Percentiles rank a stretch among this genome's conserved stretches.
Evolutionary conservation across 2,888 invertebrate species (phyloP).

Genomic region (Eurois occulta): DNA sequence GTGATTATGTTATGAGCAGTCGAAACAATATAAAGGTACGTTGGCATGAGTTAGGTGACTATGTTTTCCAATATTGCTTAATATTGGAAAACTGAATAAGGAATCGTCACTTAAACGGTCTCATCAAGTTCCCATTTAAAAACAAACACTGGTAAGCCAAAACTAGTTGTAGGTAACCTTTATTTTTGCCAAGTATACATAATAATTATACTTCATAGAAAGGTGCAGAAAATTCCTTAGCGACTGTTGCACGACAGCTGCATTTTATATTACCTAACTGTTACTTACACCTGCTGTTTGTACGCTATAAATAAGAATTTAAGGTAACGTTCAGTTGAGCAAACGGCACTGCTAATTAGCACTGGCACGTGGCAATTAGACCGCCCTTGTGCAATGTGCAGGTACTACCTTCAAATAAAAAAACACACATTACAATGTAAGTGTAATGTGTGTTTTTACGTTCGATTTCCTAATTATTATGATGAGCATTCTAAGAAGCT

Average conservation of each 20-base stretch:
- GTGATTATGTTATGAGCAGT: conserved; percentile 13
- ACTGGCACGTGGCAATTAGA: conserved; percentile 67
- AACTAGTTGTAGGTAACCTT: conserved; percentile 27
- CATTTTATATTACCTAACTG: conserved; percentile 62
- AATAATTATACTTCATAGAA: conserved; percentile 47
- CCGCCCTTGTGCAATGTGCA: conserved; percentile 67
- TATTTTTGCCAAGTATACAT: conserved; percentile 26
- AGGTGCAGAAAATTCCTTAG: conserved; percentile 61
- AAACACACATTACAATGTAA: conserved; percentile 46
- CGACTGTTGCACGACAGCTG: conserved; percentile 80
- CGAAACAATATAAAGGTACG: background rate
- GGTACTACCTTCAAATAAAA: conserved; percentile 41
- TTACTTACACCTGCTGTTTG: conserved; percentile 73
- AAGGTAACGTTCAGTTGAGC: conserved; percentile 65
- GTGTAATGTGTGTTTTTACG: too few relatives aligned
- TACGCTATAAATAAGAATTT: conserved; percentile 59
- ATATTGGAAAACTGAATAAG: background rate
- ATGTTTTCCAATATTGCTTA: too few relatives aligned
- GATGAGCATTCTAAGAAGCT: conserved; percentile 39
- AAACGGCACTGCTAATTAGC: conserved; percentile 60
- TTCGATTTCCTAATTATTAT: conserved; percentile 56
- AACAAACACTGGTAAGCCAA: background rate
- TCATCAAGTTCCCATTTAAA: background rate
- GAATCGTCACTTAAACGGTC: background rate
- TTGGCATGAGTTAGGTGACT: background rate